A percentile compares a stretch with the other conserved stretches of the same genome.
Conservation (phyloP, 2,113 vertebrate species). For the Scolopax mira region DNA sequence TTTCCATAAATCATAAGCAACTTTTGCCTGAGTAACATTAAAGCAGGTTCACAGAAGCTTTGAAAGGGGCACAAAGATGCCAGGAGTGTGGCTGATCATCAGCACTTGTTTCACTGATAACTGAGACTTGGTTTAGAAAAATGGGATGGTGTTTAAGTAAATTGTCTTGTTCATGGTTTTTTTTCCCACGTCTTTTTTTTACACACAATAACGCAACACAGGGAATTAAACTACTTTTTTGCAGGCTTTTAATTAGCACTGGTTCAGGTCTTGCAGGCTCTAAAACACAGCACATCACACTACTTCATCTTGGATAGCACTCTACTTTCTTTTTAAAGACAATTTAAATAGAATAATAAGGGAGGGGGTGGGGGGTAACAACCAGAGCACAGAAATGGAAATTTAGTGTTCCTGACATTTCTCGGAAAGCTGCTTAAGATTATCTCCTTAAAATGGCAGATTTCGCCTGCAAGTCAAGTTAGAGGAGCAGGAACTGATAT, state of each 20-base stretch:
- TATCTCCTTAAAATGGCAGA: conserved; percentile 45
- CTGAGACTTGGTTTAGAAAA: not conserved
- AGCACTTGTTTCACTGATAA: not conserved
- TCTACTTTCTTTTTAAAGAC: not conserved
- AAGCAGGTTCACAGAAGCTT: not conserved
- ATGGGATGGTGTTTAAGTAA: not conserved
- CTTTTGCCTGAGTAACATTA: not conserved
- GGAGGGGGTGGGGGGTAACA: not conserved
- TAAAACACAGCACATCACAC: not conserved
- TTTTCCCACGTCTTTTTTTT: not conserved
- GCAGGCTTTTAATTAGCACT: not conserved
- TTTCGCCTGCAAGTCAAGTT: conserved; percentile 19
- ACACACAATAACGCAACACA: not conserved
- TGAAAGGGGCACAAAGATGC: not conserved
- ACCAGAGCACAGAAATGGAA: conserved; percentile 3
- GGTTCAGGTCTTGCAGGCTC: not conserved
- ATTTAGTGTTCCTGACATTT: conserved; percentile 17
- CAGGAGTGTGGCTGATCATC: not conserved
- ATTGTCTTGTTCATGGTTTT: not conserved
- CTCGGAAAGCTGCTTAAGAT: conserved; percentile 46
- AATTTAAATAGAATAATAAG: not conserved
- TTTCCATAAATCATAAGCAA: not conserved
- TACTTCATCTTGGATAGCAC: not conserved
- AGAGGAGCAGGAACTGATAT: not conserved
- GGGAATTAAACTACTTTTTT: not conserved